A percentile compares a stretch with the other conserved stretches of the same genome.
Conservation (phyloP, 2,113 vertebrate genomes). For the Neoarius graeffei region DNA sequence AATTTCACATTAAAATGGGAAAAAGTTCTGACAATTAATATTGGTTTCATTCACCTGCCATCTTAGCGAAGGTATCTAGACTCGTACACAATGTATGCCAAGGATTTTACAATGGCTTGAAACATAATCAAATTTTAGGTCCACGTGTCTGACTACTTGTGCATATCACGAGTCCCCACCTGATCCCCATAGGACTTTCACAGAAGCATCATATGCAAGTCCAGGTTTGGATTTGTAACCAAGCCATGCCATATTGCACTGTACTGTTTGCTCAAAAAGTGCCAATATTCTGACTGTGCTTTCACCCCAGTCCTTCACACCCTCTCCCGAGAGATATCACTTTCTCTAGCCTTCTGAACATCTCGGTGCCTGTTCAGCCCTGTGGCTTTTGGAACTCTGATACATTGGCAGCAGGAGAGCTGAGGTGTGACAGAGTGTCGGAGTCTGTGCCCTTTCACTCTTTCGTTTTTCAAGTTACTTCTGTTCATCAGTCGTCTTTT, state of each 20-base stretch:
- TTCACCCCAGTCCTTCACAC: slow-evolving; percentile 3
- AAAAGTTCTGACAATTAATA: background rate
- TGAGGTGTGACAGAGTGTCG: slow-evolving; percentile 35
- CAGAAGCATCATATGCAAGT: background rate
- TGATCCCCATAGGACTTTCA: background rate
- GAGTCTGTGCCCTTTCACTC: slow-evolving; percentile 19
- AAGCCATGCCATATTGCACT: background rate
- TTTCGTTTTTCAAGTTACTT: background rate
- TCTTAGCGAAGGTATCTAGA: background rate
- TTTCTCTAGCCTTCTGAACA: slow-evolving; percentile 24
- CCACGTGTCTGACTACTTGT: background rate
- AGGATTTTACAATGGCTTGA: background rate
- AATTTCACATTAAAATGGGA: no score
- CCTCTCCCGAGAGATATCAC: background rate
- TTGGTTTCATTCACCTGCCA: background rate
- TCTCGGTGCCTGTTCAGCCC: slow-evolving; percentile 13
- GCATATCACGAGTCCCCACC: background rate
- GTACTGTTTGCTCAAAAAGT: background rate
- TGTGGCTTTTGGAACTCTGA: slow-evolving; percentile 34
- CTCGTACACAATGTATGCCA: background rate
- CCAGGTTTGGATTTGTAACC: background rate
- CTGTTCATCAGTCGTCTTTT: slow-evolving; percentile 4
- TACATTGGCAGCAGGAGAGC: slow-evolving; percentile 24
- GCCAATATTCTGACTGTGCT: background rate
- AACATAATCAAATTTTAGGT: background rate